These are phyloP conservation scores for Epinephelus coioides DNA, from an alignment of 2,797 vertebrate species.

Conservation along the genomic window DNA sequence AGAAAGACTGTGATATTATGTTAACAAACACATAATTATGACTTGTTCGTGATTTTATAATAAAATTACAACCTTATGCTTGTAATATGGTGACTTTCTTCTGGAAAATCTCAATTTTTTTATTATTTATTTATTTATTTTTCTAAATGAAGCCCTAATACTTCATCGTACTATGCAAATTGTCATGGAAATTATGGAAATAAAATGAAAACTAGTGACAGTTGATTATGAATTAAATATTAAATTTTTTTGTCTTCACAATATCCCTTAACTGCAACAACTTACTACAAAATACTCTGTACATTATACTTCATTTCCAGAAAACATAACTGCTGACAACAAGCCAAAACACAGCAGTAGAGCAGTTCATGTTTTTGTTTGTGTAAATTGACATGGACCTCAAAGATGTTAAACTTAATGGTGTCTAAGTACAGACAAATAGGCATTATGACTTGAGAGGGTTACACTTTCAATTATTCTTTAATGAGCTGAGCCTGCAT, in stretches of 20 bases:
- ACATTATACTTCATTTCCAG: not conserved
- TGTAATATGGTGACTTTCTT: too few species aligned
- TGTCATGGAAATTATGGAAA: not conserved
- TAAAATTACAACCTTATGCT: too few species aligned
- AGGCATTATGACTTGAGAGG: constrained; percentile 39
- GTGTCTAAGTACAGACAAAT: constrained; percentile 26
- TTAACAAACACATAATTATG: too few species aligned
- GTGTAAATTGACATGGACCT: constrained; percentile 10
- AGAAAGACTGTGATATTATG: too few species aligned
- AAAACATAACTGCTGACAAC: not conserved
- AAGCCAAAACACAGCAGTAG: not conserved
- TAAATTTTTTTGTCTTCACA: not conserved
- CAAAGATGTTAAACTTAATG: constrained; percentile 25
- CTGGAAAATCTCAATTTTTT: too few species aligned
- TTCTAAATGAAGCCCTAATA: too few species aligned
- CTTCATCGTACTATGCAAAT: not conserved
- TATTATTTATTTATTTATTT: too few species aligned
- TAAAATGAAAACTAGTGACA: not conserved
- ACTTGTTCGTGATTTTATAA: too few species aligned
- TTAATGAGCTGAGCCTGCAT: constrained; percentile 61
- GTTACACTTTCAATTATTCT: constrained; percentile 55
- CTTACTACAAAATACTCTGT: not conserved
- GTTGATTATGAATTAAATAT: not conserved
- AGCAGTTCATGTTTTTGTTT: not conserved
- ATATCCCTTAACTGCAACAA: not conserved